A percentile compares a stretch with the other conserved stretches of the same genome.
phyloP scores from a whole-genome alignment of 1,140 invertebrate species.

The Drosophila mauritiana region DNA sequence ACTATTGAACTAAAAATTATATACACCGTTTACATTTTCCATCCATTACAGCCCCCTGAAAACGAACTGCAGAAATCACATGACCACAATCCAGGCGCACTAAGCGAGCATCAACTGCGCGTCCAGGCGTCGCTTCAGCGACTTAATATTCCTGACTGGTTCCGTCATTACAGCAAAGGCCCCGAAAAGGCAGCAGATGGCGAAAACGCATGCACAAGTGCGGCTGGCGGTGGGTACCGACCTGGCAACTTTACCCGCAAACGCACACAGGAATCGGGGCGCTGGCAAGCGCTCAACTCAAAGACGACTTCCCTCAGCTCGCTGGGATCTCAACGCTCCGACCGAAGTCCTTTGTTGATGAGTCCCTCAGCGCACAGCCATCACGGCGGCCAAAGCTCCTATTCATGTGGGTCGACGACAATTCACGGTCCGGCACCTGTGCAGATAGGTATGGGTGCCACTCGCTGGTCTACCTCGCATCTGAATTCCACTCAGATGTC shows the following conservation, averaged over 20 bases:
- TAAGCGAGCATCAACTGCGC: conserved; percentile 96
- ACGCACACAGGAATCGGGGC: conserved; percentile 88
- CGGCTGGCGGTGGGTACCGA: conserved; percentile 55
- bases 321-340: conserved; percentile 85
- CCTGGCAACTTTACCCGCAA: conserved; percentile 85
- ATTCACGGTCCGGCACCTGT: conserved; percentile 1
- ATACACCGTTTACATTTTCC: conserved; percentile 32
- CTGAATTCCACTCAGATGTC: conserved; percentile 90
- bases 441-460: conserved; percentile 85
- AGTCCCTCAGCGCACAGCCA: conserved; percentile 84
- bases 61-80: conserved; percentile 93
- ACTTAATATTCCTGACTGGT: conserved; percentile 97
- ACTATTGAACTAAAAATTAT: not conserved
- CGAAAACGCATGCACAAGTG: conserved; percentile 1
- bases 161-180: conserved; percentile 84
- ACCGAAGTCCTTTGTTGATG: conserved; percentile 81
- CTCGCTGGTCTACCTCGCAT: conserved; percentile 93
- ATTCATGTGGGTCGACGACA: conserved; percentile 6
- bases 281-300: conserved; percentile 90
- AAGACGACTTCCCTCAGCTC: conserved; percentile 92
- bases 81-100: conserved; percentile 86
- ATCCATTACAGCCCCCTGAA: conserved; percentile 92
- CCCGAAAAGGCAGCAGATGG: conserved; percentile 83
- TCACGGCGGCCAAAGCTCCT: conserved; percentile 75
- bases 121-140: conserved; percentile 96